Base-by-base conservation (phyloP, 2,797 vertebrate species). In the Smutsia temminckii region DNA sequence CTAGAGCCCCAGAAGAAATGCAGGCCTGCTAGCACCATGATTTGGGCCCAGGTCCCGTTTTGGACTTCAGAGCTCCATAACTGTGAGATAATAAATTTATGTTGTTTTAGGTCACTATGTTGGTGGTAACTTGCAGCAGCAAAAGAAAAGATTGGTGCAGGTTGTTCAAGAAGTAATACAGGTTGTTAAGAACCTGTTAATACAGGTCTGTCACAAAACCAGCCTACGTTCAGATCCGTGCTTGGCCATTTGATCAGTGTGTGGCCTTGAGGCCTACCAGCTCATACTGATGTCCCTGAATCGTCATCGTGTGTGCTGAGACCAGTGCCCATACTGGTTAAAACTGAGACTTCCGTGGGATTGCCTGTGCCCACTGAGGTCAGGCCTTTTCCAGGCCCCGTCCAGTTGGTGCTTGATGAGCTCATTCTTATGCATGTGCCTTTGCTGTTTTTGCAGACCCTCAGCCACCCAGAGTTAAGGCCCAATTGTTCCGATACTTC, bases 401-500 rank as follows among this genome's bases (percentile, higher is more conserved):
- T 14, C 46, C 34, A n/a, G 14, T 14, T 55, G 37, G 20, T 46
- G 12, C 5, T 11, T 53, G 29, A 40, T 77, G 63, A 75, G n/a
- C 49, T 83, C 61, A 84, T 64, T n/a, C 18, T 79, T 29, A 18
- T 5, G 2, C 13, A 27, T 7, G 18, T 78, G 63, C 23, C 14
- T 85, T 89, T 23, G 46, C 87, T 10, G 27, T 63, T 93, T 95
- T 80, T 81, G 87, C 77, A 88, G 71, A 53, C 68, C 49, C 34
- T 75, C 18, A 53, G 53, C 2, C 20, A 87, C 61, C 12, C 8
- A 8, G 18, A 72, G 59, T 71, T 32, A 6, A 85, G 85, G 72
- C 5, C 23, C 61, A 89, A 66, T 87, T 55, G 13, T 66, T 12
- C 51, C 8, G 6, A 2, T 66, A 29, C 27, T 81, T 92, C 74